These are phyloP conservation scores for Druon quercuslanigerum DNA, from an alignment of 1,140 invertebrate genomes.

Conservation along the genomic window DNA sequence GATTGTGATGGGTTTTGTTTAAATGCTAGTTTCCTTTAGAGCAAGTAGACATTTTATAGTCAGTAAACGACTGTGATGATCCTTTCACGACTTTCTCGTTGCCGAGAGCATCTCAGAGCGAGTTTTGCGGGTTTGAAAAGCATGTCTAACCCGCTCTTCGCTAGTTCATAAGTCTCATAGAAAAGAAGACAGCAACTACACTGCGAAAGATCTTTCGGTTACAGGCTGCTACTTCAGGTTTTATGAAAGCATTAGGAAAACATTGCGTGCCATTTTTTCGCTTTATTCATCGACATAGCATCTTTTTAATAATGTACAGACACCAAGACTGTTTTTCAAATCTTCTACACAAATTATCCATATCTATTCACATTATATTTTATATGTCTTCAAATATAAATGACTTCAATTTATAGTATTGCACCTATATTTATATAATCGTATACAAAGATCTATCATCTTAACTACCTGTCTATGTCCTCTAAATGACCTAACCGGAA, in stretches of 20 bases:
- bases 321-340: no score
- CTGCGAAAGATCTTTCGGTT: conserved; percentile 21
- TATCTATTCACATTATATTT: no score
- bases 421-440: no score
- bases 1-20: conserved; percentile 13
- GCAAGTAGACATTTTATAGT: conserved; percentile 30
- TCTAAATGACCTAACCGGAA: no score
- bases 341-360: no score
- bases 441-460: no score
- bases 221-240: conserved; percentile 20
- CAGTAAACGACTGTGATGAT: conserved; percentile 30
- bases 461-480: no score
- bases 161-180: conserved; percentile 28
- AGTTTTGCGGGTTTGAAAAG: conserved; percentile 26
- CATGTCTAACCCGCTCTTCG: conserved; percentile 23
- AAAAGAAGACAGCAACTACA: conserved; percentile 28
- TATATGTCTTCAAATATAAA: no score
- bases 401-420: no score
- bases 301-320: neutral
- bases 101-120: conserved; percentile 23
- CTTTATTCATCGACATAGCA: neutral
- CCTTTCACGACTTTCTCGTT: conserved; percentile 30
- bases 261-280: conserved; percentile 27
- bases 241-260: conserved; percentile 28
- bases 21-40: conserved; percentile 17